phyloP scores from a whole-genome alignment of 2,888 invertebrate genomes.

The Antheraea yamamai region DNA sequence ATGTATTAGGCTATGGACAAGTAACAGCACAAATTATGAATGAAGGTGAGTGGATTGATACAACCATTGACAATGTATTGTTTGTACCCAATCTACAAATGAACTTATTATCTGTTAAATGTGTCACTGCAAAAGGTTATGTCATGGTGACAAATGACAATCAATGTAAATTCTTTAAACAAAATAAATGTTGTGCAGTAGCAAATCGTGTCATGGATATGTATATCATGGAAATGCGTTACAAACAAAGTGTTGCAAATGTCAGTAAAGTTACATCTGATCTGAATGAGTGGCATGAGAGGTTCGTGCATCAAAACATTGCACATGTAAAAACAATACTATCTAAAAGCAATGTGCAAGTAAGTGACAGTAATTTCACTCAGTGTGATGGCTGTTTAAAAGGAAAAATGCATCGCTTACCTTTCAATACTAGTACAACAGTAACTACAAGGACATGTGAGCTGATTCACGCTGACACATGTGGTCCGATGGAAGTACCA shows the following conservation, averaged over 20 bases:
- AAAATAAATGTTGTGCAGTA: slow-evolving; percentile 10
- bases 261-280: neutral
- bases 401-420: slow-evolving; percentile 11
- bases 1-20: slow-evolving; percentile 31
- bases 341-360: too few relatives aligned
- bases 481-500: slow-evolving; percentile 23
- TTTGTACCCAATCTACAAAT: slow-evolving; percentile 32
- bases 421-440: neutral
- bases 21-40: slow-evolving; percentile 29
- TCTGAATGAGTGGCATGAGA: neutral
- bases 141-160: slow-evolving; percentile 29
- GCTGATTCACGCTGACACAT: slow-evolving; percentile 14
- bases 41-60: slow-evolving; percentile 33
- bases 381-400: too few relatives aligned
- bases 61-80: slow-evolving; percentile 35
- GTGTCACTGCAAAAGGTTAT: slow-evolving; percentile 31
- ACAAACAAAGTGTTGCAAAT: neutral
- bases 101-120: slow-evolving; percentile 34
- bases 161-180: slow-evolving; percentile 28
- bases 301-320: too few relatives aligned
- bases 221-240: slow-evolving; percentile 5
- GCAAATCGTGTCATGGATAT: neutral
- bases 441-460: neutral
- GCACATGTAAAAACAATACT: too few relatives aligned
- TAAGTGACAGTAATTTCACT: too few relatives aligned